Evolutionary conservation across 2,797 vertebrate genomes (phyloP).

Genomic region (Sebastes kiyomatsui): DNA sequence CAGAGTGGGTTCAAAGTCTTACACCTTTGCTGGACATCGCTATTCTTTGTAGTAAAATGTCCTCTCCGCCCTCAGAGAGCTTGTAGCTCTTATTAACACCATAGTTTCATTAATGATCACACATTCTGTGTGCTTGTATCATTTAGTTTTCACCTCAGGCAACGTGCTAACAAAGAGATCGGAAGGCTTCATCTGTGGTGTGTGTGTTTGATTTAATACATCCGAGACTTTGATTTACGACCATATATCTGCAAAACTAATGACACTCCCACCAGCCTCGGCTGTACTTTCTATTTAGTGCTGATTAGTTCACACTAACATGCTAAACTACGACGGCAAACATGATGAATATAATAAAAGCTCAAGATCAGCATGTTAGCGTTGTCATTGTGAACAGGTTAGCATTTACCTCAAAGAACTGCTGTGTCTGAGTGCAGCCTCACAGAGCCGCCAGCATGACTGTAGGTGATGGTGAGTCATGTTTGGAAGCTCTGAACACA

Average conservation of each 20-base stretch:
- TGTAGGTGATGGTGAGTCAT: constrained; percentile 44
- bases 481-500: constrained; percentile 23
- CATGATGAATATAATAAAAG: neutral
- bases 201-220: neutral
- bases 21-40: neutral
- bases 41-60: neutral
- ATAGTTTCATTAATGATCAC: constrained; percentile 38
- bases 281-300: neutral
- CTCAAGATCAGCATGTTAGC: neutral
- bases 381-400: neutral
- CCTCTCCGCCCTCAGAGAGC: neutral
- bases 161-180: neutral
- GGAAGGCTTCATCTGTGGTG: neutral
- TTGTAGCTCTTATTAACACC: constrained; percentile 29
- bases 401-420: neutral
- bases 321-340: neutral
- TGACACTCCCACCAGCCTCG: neutral
- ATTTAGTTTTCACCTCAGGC: constrained; percentile 23
- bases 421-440: neutral
- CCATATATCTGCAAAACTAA: neutral
- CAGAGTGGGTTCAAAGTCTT: neutral
- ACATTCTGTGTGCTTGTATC: constrained; percentile 2
- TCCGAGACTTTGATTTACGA: neutral
- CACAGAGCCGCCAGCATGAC: neutral
- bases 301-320: neutral